These are phyloP conservation scores for Quadroppia sp. DNA, from an alignment of 2,888 invertebrate genomes.

Conservation along the genomic window DNA sequence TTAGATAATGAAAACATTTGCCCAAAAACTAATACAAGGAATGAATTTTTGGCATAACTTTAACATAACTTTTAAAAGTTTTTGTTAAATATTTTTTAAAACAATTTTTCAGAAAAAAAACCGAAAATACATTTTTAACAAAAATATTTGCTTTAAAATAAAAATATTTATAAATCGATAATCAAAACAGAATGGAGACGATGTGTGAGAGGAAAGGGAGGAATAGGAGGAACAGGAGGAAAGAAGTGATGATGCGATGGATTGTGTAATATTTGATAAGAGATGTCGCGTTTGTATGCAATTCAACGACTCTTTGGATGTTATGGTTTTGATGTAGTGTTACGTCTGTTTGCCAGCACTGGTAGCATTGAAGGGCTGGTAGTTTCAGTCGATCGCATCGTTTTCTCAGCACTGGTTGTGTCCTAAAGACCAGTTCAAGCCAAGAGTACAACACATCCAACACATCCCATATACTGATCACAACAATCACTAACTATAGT, in stretches of 20 bases:
- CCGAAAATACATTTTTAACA: constrained; percentile 4
- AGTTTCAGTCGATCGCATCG: constrained; percentile 20
- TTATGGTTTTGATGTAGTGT: neutral
- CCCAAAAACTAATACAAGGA: too few relatives aligned
- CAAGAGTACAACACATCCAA: neutral
- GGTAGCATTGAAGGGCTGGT: neutral
- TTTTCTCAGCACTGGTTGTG: constrained; percentile 1
- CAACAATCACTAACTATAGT: neutral
- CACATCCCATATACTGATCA: neutral
- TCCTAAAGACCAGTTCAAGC: constrained; percentile 6
- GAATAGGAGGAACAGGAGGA: neutral
- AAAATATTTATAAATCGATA: constrained; percentile 16
- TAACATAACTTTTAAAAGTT: constrained; percentile 3
- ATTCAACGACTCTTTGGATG: neutral
- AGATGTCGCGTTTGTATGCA: constrained; percentile 4
- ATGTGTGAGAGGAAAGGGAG: neutral
- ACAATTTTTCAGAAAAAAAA: neutral
- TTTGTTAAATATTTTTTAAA: neutral
- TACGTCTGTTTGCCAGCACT: neutral
- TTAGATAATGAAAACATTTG: too few relatives aligned
- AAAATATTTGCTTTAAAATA: constrained; percentile 20
- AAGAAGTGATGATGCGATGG: neutral
- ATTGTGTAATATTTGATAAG: neutral
- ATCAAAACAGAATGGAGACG: neutral
- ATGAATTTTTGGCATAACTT: too few relatives aligned